These are phyloP conservation scores for Corythornis cristatus DNA, from an alignment of 2,113 vertebrate genomes.

Conservation along the genomic window DNA sequence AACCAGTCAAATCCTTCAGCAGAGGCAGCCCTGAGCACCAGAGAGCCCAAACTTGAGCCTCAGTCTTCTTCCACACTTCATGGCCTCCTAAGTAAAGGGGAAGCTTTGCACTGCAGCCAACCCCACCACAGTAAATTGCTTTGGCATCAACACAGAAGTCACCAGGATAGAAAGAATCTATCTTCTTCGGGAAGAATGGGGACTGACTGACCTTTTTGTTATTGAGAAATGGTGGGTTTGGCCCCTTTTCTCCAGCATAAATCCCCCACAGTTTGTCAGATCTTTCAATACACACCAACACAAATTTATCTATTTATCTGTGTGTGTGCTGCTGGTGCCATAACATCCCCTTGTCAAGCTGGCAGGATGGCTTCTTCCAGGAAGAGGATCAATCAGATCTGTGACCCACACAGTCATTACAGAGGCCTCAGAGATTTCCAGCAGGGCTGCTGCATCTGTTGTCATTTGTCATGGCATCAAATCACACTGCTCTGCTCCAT, in stretches of 20 bases:
- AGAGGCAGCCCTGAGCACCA: not conserved
- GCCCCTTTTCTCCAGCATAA: not conserved
- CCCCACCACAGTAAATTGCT: not conserved
- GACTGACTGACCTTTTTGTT: not conserved
- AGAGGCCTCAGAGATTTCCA: constrained; percentile 10
- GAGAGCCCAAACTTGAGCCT: not conserved
- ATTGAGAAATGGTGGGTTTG: not conserved
- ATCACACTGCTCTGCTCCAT: not conserved
- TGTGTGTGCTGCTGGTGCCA: not conserved
- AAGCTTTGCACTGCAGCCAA: not conserved
- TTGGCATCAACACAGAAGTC: not conserved
- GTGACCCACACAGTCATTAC: constrained; percentile 20
- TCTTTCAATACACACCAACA: not conserved
- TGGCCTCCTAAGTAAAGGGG: not conserved
- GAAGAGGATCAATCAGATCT: constrained; percentile 33
- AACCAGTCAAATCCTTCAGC: not conserved
- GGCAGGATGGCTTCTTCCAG: not conserved
- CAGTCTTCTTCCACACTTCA: not conserved
- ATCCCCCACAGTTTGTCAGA: not conserved
- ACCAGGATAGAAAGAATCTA: not conserved
- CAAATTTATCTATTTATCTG: not conserved
- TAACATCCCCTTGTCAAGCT: not conserved
- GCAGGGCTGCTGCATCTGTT: constrained; percentile 12
- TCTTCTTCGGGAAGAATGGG: not conserved
- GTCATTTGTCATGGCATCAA: constrained; percentile 31